Base-by-base conservation (phyloP, 2,888 invertebrate genomes). In the Thera obeliscata region DNA sequence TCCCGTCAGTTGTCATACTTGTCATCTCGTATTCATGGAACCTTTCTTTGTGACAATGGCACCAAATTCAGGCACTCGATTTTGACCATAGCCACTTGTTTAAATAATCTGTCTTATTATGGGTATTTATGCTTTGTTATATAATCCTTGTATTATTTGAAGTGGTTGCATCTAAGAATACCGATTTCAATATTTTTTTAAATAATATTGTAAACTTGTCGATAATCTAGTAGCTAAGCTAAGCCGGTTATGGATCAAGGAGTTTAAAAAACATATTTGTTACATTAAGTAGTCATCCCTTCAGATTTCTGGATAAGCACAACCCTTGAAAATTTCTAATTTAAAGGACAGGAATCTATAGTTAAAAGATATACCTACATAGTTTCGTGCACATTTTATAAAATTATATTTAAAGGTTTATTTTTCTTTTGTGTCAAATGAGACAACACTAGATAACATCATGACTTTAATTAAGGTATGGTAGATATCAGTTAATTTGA, bases 21-120 rank as follows among this genome's bases (percentile, higher is more conserved):
- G 61, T 66, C 69, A 65, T 61, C 33, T 52, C 64, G 56, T 63
- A n/a, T 78, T 78, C 76, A 74, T 67, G 61, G 63, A 22, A 61
- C 58, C 69, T 69, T 72, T 74, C 50, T 64, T 65, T 56, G 61
- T 76, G 72, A 82, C 80, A 82, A 80, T 74, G 57, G 70, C 48
- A 75, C 72, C 71, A 70, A 72, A 70, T 64, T 66, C 64, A 63
- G 9, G 7, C 48, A 76, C 72, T 69, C 64, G 67, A 72, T 72
- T 76, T 74, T 78, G 75, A 75, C 72, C 52, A 74, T 68, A 61
- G 65, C 72, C 86, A 87, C 86, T 87, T 87, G 87, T 81, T 81
- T 81, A 85, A 85, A 87, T 80, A 87, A 81, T 75, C 77, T 83
- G 79, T 78, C 68, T 78, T 80, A 85, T 83, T 85, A 82, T 78